Percentiles rank a stretch among this genome's conserved stretches.
Conservation (phyloP, 2,113 vertebrate genomes). For the Callithrix jacchus region DNA sequence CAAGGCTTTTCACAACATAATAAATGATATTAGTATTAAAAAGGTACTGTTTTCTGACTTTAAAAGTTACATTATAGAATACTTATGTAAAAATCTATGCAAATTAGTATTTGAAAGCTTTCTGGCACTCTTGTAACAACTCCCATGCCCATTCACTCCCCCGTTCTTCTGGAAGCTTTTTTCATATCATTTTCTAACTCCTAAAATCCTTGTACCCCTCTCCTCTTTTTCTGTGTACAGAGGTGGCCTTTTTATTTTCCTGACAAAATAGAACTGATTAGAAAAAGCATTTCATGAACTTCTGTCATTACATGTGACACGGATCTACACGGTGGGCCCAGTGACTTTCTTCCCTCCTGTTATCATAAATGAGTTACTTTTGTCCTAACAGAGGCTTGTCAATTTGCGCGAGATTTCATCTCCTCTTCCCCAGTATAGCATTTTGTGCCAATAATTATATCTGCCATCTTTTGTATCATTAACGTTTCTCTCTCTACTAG, state of each 20-base stretch:
- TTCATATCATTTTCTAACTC: neutral
- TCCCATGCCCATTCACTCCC: neutral
- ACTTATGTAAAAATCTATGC: neutral
- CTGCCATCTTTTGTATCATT: neutral
- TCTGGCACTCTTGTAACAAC: neutral
- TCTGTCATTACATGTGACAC: neutral
- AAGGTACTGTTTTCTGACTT: neutral
- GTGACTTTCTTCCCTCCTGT: neutral
- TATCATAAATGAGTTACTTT: neutral
- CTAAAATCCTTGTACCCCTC: neutral
- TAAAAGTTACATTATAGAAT: neutral
- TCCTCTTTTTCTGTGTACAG: neutral
- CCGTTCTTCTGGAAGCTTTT: neutral
- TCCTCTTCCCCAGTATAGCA: neutral
- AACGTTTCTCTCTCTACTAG: neutral
- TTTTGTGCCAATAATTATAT: neutral
- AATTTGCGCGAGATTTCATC: neutral
- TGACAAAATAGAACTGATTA: neutral
- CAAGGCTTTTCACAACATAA: neutral
- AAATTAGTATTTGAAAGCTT: neutral
- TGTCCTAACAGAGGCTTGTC: neutral
- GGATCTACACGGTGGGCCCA: neutral
- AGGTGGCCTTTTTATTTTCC: neutral
- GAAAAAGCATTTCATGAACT: neutral
- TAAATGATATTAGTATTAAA: neutral